Percentiles rank a stretch among this genome's conserved stretches.
phyloP scores from a whole-genome alignment of 2,113 vertebrate genomes.

The Ibidorhyncha struthersii region DNA sequence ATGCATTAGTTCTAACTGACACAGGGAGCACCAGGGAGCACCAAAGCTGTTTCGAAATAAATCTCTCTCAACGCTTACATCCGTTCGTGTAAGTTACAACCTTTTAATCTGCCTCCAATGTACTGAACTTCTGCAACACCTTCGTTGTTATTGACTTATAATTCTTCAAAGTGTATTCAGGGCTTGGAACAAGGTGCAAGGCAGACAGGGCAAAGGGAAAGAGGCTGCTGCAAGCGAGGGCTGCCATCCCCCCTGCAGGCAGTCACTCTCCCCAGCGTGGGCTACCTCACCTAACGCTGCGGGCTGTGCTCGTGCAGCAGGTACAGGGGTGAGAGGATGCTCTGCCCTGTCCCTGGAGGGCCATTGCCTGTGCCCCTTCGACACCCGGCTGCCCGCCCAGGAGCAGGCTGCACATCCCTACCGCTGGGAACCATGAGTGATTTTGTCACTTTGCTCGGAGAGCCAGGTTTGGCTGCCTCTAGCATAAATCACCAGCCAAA shows the following conservation, averaged over 20 bases:
- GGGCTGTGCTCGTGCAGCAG: not conserved
- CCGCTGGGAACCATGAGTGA: rapidly evolving
- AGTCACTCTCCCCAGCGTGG: not conserved
- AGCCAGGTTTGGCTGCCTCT: not conserved
- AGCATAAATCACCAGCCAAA: not conserved
- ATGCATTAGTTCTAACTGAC: not conserved
- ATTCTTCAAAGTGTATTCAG: not conserved
- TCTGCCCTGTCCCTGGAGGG: not conserved
- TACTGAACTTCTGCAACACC: not conserved
- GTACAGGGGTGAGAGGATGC: rapidly evolving
- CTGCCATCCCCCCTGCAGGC: not conserved
- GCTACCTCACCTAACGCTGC: rapidly evolving
- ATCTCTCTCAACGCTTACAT: not conserved
- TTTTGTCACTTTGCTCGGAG: not conserved
- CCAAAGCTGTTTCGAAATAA: not conserved
- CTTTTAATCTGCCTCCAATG: not conserved
- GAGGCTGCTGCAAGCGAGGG: not conserved
- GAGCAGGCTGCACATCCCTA: not conserved
- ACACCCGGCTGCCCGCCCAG: not conserved
- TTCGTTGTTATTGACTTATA: not conserved
- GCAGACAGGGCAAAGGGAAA: not conserved
- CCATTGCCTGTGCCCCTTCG: not conserved
- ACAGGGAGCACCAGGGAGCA: not conserved
- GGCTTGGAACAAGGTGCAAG: not conserved
- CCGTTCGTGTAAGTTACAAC: not conserved